Conservation (phyloP, 1,140 invertebrate species). For the Lepidurus apus region DNA sequence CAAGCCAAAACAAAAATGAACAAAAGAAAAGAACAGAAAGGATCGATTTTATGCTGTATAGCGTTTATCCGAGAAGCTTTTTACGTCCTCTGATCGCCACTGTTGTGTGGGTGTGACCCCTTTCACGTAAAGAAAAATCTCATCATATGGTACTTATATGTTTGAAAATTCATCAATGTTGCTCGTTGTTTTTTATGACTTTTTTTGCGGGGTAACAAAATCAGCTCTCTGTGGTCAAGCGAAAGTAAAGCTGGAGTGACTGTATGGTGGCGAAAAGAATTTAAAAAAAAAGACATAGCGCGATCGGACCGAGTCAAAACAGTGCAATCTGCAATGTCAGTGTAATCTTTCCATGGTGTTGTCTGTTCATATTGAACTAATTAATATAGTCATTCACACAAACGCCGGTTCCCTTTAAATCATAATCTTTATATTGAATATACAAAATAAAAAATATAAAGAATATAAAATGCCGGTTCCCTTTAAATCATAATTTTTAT, state of each 20-base stretch:
- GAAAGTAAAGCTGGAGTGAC: not conserved
- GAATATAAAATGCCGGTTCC: no score
- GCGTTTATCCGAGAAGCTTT: not conserved
- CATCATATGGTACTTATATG: not conserved
- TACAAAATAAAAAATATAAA: no score
- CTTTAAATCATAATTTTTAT: not conserved
- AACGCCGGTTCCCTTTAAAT: not conserved
- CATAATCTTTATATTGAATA: no score
- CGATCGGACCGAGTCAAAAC: not conserved
- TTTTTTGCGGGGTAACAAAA: not conserved
- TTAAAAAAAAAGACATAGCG: not conserved
- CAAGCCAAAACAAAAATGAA: constrained; percentile 14
- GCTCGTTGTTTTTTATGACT: constrained; percentile 15
- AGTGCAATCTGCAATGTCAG: constrained; percentile 18
- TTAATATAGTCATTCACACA: constrained; percentile 16
- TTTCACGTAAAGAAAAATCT: constrained; percentile 3
- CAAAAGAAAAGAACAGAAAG: not conserved
- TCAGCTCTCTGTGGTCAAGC: not conserved
- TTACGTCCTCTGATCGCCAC: constrained; percentile 8
- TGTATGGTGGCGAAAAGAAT: not conserved
- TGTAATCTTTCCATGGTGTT: constrained; percentile 12
- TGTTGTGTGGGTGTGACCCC: not conserved
- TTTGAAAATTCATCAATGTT: constrained; percentile 5
- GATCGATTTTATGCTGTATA: not conserved
- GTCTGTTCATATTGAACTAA: constrained; percentile 22